Evolutionary conservation across 2,113 vertebrate species (phyloP), one percentile per base, ranked within the genome.

Genomic region (Etia nguti): DNA sequence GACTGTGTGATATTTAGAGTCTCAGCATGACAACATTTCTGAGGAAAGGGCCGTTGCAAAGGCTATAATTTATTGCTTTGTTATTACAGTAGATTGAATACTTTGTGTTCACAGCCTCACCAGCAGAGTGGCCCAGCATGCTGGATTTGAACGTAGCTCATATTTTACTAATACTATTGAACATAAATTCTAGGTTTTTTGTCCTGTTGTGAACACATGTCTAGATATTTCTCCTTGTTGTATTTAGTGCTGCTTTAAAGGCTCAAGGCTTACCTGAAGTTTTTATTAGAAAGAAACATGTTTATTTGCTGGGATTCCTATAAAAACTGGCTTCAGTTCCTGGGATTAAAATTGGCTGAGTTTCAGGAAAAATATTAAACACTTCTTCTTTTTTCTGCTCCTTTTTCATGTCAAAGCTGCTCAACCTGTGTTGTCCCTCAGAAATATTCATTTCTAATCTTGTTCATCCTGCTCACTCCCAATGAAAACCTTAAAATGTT

Each of bases 241-340:
- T 38, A 38, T 68, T 68, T 41, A 22, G 20, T 68, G 34, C 1
- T 13, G 0, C 1, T 68, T 41, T 68, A 41, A 22, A 68, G 22
- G 20, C 34, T 6, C 0, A 68, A n/a, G 60, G 20, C 20, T 65
- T 3, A 38, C 31, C 34, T 0, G 2, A 68, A 22, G 20, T 68
- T 68, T 38, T 65, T 11, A 62, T 62, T 65, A 7, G 2, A 41
- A 3, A 68, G 4, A 68, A 68, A 0, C 36, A 15, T 41, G 20
- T 68, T 68, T 22, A 1, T 68, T 68, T 41, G 34, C 20, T 8
- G 6, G 20, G 5, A 68, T 68, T 68, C 34, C 34, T 15, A 68
- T 11, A 22, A 68, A 68, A 41, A 41, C 62, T 68, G 20, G 20
- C 60, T 65, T 38, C 34, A 38, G 20, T 65, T 65, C 6, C 6